Percentiles rank a stretch among this genome's conserved stretches.
Conservation (phyloP, 2,888 invertebrate species). For the Apoda limacodes region DNA sequence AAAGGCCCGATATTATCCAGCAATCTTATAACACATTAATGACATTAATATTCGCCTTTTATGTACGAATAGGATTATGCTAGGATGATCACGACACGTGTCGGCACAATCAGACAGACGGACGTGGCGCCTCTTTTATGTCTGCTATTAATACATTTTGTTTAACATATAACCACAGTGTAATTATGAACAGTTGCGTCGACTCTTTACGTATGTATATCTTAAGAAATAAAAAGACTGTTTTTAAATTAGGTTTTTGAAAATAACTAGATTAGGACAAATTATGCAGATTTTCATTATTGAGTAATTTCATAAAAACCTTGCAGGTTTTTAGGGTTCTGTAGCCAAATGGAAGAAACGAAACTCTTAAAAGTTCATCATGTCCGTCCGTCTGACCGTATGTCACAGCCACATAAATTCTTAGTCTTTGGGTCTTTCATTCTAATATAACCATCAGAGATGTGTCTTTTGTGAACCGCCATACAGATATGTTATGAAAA, state of each 20-base stretch:
- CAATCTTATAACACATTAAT: no score
- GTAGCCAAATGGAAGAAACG: not conserved
- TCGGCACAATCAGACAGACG: slow-evolving; percentile 21
- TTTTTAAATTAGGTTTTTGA: no score
- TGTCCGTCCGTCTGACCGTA: not conserved
- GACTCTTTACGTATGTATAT: no score
- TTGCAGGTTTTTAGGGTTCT: not conserved
- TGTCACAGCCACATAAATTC: slow-evolving; percentile 5
- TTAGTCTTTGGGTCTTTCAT: no score
- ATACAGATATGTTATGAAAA: no score
- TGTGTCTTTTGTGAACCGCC: no score
- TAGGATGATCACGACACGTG: slow-evolving; percentile 8
- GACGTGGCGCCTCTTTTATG: slow-evolving; percentile 30
- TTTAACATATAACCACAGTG: slow-evolving; percentile 30
- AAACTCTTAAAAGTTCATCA: not conserved
- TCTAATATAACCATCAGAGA: no score
- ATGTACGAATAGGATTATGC: no score
- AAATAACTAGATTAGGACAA: slow-evolving; percentile 2
- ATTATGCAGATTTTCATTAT: slow-evolving; percentile 7
- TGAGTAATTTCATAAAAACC: slow-evolving; percentile 24
- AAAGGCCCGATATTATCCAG: no score
- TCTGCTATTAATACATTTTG: slow-evolving; percentile 32
- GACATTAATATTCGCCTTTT: no score
- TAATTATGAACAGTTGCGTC: no score
- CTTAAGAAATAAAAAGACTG: no score